phyloP scores from a whole-genome alignment of 2,888 invertebrate genomes.

The Imbricaverruca yamaguchii region DNA sequence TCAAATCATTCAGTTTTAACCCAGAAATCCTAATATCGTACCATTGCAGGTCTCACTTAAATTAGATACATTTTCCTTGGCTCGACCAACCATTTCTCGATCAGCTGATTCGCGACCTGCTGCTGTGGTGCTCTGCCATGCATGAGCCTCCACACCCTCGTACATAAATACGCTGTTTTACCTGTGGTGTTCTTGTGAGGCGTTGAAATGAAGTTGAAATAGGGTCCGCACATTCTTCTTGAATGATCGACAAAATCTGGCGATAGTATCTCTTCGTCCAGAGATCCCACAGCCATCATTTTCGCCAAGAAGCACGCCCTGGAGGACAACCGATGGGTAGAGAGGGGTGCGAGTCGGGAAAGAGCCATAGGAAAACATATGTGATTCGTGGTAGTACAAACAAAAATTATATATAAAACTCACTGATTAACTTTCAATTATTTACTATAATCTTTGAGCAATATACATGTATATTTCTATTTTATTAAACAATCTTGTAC shows the following conservation, averaged over 20 bases:
- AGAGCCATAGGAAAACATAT: slow-evolving; percentile 11
- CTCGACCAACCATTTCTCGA: neutral
- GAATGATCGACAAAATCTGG: slow-evolving; percentile 7
- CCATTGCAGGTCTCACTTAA: neutral
- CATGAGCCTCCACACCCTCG: neutral
- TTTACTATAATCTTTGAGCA: neutral
- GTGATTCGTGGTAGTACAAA: slow-evolving; percentile 13
- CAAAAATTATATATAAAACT: neutral
- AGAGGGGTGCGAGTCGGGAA: slow-evolving; percentile 5
- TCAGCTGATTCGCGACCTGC: slow-evolving; percentile 11
- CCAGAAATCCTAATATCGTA: no score
- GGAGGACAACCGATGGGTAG: neutral
- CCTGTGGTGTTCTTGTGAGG: slow-evolving; percentile 9
- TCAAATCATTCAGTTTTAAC: no score
- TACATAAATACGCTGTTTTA: neutral
- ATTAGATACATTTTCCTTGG: neutral
- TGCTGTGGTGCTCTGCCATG: neutral
- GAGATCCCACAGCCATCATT: slow-evolving; percentile 20
- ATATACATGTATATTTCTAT: neutral
- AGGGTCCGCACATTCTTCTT: slow-evolving; percentile 16
- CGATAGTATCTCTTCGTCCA: slow-evolving; percentile 19
- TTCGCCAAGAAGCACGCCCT: slow-evolving; percentile 14
- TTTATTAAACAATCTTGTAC: neutral
- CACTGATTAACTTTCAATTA: neutral
- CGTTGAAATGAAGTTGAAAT: slow-evolving; percentile 14